A percentile compares a stretch with the other conserved stretches of the same genome.
Conservation (phyloP, 1,140 invertebrate species). For the Platyura marginata region DNA sequence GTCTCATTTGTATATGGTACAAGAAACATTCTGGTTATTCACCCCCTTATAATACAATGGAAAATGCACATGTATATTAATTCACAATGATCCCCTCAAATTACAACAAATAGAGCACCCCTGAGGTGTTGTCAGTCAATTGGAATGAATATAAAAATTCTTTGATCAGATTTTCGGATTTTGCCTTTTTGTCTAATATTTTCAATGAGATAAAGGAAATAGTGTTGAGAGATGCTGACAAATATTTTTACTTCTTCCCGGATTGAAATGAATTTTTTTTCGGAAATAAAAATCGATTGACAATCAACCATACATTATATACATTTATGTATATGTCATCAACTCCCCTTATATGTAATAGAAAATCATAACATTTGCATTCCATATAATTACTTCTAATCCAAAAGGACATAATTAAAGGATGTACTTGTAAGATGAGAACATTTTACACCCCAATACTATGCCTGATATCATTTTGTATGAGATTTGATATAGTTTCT, state of each 20-base stretch:
- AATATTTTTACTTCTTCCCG: too few species aligned
- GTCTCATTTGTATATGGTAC: too few species aligned
- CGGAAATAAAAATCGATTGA: too few species aligned
- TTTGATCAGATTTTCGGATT: background rate
- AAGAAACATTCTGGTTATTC: too few species aligned
- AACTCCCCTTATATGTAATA: background rate
- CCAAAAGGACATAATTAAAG: background rate
- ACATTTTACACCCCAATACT: background rate
- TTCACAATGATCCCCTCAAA: constrained; percentile 1
- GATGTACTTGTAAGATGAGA: background rate
- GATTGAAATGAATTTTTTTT: too few species aligned
- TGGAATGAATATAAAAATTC: constrained; percentile 1
- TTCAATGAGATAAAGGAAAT: too few species aligned
- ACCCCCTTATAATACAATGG: background rate
- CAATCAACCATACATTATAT: too few species aligned
- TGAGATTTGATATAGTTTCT: background rate
- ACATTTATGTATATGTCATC: background rate
- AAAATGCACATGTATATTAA: background rate
- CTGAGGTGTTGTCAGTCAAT: constrained; percentile 2
- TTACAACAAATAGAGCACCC: background rate
- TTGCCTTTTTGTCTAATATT: background rate
- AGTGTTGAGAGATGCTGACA: too few species aligned
- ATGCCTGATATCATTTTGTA: background rate
- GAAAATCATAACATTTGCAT: constrained; percentile 1
- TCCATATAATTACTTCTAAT: background rate